Percentiles rank a stretch among this genome's conserved stretches.
These are phyloP conservation scores for Anhinga rufa DNA, from an alignment of 2,113 vertebrate species.

Conservation along the genomic window DNA sequence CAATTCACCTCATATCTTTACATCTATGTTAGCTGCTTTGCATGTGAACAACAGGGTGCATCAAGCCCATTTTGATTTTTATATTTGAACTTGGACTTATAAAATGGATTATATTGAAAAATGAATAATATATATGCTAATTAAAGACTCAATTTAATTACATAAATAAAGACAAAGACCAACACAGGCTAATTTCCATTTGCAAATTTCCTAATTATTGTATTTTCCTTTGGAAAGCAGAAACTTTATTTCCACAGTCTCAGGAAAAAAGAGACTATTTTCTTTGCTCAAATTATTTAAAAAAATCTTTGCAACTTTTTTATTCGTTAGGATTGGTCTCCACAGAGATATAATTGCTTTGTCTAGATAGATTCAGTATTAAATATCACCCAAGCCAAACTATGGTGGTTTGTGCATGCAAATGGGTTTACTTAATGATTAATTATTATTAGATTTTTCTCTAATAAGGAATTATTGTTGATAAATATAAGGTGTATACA, in stretches of 20 bases:
- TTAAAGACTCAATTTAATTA: conserved; percentile 56
- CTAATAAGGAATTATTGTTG: background rate
- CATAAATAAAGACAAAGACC: conserved; percentile 49
- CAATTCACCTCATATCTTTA: conserved; percentile 55
- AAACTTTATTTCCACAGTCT: conserved; percentile 12
- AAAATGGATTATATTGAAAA: conserved; percentile 51
- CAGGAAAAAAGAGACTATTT: background rate
- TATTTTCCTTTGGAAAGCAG: conserved; percentile 36
- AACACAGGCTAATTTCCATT: conserved; percentile 50
- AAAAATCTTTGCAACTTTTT: background rate
- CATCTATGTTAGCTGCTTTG: conserved; percentile 44
- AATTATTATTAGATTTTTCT: background rate
- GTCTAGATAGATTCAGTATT: background rate
- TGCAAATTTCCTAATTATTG: conserved; percentile 49
- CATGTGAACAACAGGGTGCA: conserved; percentile 54
- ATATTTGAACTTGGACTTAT: conserved; percentile 49
- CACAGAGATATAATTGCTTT: background rate
- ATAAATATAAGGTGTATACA: background rate
- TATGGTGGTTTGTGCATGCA: background rate
- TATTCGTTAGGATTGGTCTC: background rate
- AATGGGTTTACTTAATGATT: background rate
- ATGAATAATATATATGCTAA: conserved; percentile 67
- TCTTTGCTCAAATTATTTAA: background rate
- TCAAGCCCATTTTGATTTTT: conserved; percentile 50
- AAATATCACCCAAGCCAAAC: background rate